Evolutionary conservation across 92 coral and sea anemone species (phyloP), one percentile per base, ranked within the genome.

Genomic region (Paragorgia papillata): DNA sequence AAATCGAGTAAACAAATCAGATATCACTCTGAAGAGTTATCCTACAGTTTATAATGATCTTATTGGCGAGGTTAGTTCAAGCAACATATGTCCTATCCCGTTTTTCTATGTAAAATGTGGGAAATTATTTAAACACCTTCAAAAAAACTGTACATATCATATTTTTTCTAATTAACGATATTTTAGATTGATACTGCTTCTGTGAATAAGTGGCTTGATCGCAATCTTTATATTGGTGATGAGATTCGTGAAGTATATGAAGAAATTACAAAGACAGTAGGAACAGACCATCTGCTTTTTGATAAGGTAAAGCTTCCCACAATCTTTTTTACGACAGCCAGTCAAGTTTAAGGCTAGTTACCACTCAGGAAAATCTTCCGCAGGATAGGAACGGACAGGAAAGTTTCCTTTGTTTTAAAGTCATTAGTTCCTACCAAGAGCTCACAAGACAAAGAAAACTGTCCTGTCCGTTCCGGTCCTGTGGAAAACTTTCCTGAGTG

Each of bases 1-100:
- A 7, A 95, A 89, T 79, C 73, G 99, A 62, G 99, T 95, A 33
- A 95, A 91, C 92, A 95, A 95, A 82, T 84, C 89, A 20, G 92
- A 92, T 18, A 82, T 91, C 50, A 89, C 91, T 7, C 76, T 95
- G 15, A 80, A 67, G 40, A 87, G 82, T 33, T 95, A 86, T 62
- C 97, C 99, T 26, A 95, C 99, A 22, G 91, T 95, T 44, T 95
- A 95, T 57, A 95, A 95, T 68, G 99, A 95, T 71, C 91, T 95
- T 7, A 91, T 88, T 51, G 94, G 96, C 46, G 97, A 95, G 90
- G 99, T 90, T 76, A 73, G 63, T 44, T 0, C 13, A 39, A 48
- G 39, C 32, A 26, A 58, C 33, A n/a, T n/a, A n/a, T n/a, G n/a
- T n/a, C n/a, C n/a, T n/a, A n/a, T n/a, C n/a, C n/a, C n/a, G 37